Base-by-base conservation (phyloP, 37 sponge, comb jelly and placozoan genomes). In the Diacarnus erythraeanus region DNA sequence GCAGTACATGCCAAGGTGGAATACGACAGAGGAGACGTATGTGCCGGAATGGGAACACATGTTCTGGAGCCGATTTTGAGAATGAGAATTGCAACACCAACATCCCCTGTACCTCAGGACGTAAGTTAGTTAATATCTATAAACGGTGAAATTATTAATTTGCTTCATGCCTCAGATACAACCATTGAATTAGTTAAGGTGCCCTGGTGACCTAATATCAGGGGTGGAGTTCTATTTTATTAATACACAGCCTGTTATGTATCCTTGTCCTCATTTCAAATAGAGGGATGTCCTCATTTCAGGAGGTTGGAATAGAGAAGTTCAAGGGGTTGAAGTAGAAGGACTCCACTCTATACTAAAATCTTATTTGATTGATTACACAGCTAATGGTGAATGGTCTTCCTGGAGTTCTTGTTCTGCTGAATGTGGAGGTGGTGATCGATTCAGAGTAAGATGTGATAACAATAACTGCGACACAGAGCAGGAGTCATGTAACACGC, bases 371-470 rank as follows among this genome's bases (percentile, higher is more conserved):
- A n/a, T n/a, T n/a, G n/a, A n/a, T n/a, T n/a, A n/a, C n/a, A n/a
- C 79, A 40, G 33, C 40, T 31, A 64, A 18, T 33, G 86, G 86
- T 4, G 69, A 72, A 66, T 88, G 89, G 89, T n/a, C 74, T 27
- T 31, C 26, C 38, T 88, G 89, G 89, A 77, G 73, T 43, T 37
- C 57, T 23, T 88, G 89, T 33, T 57, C 83, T 6, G 17, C 17
- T 18, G 2, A 43, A 1, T 88, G 89, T 67, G 89, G 89, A 17
- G 74, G 65, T 38, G 89, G 88, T 8, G 70, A 4, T 1, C 69
- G 78, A 74, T 77, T 71, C 58, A 57, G 89, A 37, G 23, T 59
- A 4, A 72, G 89, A 25, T 88, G 89, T 65, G 84, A 64, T 18
- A 51, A 33, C 2, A 59, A 61, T 39, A 42, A 41, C 37, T 83